These are phyloP conservation scores for Ladona fulva DNA, from an alignment of 1,140 invertebrate genomes.

Conservation along the genomic window DNA sequence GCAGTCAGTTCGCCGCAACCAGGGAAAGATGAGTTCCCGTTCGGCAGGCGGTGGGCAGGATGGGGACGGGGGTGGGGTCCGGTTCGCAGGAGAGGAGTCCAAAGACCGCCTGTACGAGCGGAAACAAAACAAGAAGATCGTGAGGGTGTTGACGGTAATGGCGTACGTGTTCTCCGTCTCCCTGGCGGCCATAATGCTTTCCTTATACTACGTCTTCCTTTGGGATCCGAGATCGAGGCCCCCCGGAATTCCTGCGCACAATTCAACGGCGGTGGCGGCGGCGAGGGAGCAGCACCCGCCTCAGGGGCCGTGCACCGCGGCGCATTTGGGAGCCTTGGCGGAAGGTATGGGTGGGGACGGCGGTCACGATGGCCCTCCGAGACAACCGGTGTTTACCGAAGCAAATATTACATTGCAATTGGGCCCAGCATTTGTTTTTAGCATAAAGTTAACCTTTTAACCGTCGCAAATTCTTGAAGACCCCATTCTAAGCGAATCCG, in stretches of 20 bases:
- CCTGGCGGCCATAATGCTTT: conserved; percentile 86
- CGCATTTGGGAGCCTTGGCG: background rate
- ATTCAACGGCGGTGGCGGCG: background rate
- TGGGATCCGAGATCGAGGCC: conserved; percentile 65
- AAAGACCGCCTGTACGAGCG: conserved; percentile 72
- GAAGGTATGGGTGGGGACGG: too few relatives aligned
- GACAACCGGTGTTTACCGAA: too few relatives aligned
- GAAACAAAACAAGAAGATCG: conserved; percentile 74
- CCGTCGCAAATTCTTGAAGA: too few relatives aligned
- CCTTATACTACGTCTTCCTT: conserved; percentile 90
- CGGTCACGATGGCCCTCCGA: too few relatives aligned
- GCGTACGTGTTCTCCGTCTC: conserved; percentile 94
- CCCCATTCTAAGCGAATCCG: too few relatives aligned
- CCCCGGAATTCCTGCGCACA: background rate
- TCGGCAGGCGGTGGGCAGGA: conserved; percentile 6
- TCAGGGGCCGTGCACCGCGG: background rate
- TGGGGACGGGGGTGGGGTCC: conserved; percentile 43
- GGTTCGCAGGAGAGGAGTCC: conserved; percentile 63
- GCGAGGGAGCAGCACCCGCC: background rate
- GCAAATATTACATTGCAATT: too few relatives aligned
- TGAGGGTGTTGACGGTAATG: conserved; percentile 88
- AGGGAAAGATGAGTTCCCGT: background rate
- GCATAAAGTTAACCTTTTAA: too few relatives aligned
- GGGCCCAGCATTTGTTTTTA: too few relatives aligned
- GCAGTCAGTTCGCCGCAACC: background rate